Evolutionary conservation across 2,888 invertebrate species (phyloP), one percentile per base, ranked within the genome.

Genomic region (Hoplodrina blanda): DNA sequence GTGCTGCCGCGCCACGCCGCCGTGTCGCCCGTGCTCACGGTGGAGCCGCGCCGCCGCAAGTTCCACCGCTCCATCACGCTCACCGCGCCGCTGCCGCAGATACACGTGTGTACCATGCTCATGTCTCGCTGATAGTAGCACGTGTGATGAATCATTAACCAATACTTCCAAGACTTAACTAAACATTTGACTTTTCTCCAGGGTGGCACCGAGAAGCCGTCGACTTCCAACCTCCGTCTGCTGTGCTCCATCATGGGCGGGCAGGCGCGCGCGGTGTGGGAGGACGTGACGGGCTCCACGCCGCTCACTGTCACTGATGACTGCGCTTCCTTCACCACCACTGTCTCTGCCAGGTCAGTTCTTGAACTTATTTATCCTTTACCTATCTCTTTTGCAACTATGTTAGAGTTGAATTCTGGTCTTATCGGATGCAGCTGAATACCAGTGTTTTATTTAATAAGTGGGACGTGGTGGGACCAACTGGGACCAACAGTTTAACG

Each of bases 11-110:
- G 99, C 89, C 98, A 99, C 81, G 99, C 99, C 44, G 99, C 99
- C 19, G 99, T 99, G 37, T 99, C 99, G 69, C 99, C 99, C 49
- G 99, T 99, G 76, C 98, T 99, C 73, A 99, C 99, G 0, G 99
- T 99, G 71, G 99, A 99, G 95, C 99, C 99, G 17, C 96, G 99
- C 61, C 96, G 99, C 61, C 97, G 99, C 81, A 99, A 99, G 96
- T 99, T 99, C 97, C 99, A 99, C 94, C 99, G 99, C 92, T 98
- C 99, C 50, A 99, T 99, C 90, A 99, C 99, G 77, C 97, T 99
- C 85, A 99, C 99, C 69, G 98, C 99, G 92, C 99, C 99, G 11
- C 87, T 96, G 97, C 99, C 89, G 97, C 98, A 74, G 5, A 67
- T 75, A n/a, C 87, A 89, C 73, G 92, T 91, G 55, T 33, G 60